These are phyloP conservation scores for Epinotia ramella DNA, from an alignment of 2,888 invertebrate genomes.

Conservation along the genomic window DNA sequence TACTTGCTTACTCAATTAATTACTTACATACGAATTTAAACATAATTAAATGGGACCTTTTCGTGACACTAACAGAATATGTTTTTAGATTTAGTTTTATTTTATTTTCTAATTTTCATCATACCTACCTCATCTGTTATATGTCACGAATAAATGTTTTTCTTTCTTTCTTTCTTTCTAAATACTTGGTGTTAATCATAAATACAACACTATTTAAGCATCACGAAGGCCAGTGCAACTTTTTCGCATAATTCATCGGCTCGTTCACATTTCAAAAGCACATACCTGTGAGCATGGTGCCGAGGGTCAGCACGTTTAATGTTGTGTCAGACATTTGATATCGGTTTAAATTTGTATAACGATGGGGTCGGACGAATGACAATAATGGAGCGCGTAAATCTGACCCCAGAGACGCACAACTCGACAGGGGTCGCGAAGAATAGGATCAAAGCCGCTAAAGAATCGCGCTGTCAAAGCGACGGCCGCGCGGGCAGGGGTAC, in stretches of 20 bases:
- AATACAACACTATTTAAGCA: not conserved
- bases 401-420: conserved; percentile 47
- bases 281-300: conserved; percentile 48
- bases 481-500: conserved; percentile 21
- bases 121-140: no score
- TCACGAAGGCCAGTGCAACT: not conserved
- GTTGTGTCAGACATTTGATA: conserved; percentile 47
- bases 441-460: conserved; percentile 49
- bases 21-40: not conserved
- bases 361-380: conserved; percentile 53
- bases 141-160: no score
- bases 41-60: no score
- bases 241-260: conserved; percentile 3
- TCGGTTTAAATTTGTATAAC: conserved; percentile 54
- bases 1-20: not conserved
- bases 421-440: conserved; percentile 50
- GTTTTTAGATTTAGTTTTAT: no score
- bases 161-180: no score
- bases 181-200: not conserved
- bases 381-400: conserved; percentile 54
- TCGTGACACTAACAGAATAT: no score
- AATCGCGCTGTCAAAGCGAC: conserved; percentile 39
- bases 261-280: conserved; percentile 6
- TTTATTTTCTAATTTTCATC: no score
- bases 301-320: conserved; percentile 31